Percentiles rank a stretch among this genome's conserved stretches.
Conservation (phyloP, 2,113 vertebrate species). For the Bungarus multicinctus region DNA sequence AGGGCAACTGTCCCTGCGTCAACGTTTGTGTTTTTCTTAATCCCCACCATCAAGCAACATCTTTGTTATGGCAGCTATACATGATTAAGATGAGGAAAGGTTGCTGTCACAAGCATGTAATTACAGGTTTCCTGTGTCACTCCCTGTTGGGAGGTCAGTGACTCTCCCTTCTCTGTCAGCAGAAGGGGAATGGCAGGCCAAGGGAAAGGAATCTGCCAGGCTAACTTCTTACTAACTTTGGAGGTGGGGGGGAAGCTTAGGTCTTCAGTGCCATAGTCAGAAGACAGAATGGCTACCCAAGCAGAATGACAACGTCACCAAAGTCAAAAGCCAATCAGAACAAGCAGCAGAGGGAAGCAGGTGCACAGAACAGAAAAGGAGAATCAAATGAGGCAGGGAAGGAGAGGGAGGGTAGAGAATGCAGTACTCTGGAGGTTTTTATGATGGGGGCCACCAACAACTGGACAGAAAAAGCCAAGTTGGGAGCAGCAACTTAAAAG, state of each 20-base stretch:
- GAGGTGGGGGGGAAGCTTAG: not conserved
- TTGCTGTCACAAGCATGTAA: constrained; percentile 65
- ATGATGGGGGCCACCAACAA: not conserved
- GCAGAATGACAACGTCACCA: not conserved
- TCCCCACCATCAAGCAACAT: constrained; percentile 57
- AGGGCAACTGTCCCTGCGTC: not conserved
- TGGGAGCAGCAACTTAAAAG: not conserved
- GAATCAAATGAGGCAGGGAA: not conserved
- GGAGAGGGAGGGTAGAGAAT: not conserved
- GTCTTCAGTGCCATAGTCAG: not conserved
- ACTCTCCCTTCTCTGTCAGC: constrained; percentile 47
- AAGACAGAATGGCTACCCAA: not conserved
- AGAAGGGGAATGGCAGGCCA: not conserved
- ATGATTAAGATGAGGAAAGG: constrained; percentile 65
- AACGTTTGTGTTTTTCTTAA: constrained; percentile 61
- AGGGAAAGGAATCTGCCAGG: not conserved
- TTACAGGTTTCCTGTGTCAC: constrained; percentile 66
- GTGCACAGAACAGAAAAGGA: not conserved
- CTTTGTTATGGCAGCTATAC: constrained; percentile 56
- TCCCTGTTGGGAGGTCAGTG: constrained; percentile 65
- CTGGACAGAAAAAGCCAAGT: not conserved
- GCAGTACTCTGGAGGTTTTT: not conserved
- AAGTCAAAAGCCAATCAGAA: not conserved
- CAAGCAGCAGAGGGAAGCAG: not conserved
- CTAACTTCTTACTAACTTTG: constrained; percentile 22